Percentiles rank a stretch among this genome's conserved stretches.
Evolutionary conservation across 1,140 invertebrate genomes (phyloP).

Genomic region (Pseudomyrmex sp.): DNA sequence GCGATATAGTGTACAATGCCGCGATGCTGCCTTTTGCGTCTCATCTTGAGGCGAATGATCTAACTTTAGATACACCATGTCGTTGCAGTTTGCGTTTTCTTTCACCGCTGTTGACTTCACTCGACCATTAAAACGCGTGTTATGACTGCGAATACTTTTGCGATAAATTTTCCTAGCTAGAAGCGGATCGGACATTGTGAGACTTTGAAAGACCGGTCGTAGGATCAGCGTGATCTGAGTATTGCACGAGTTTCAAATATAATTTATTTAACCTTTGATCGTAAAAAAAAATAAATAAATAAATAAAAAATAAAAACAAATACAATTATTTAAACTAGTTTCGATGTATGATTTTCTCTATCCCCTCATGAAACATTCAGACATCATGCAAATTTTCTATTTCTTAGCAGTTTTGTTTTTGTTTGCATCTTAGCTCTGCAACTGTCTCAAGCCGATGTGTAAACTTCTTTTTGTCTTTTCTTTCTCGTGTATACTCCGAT

Average conservation of each 20-base stretch:
- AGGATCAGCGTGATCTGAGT: constrained; percentile 44
- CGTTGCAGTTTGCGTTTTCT: constrained; percentile 30
- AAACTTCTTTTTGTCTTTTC: neutral
- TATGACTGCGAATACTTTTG: constrained; percentile 71
- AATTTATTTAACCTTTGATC: neutral
- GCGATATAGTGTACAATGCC: neutral
- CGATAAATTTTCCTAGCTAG: constrained; percentile 63
- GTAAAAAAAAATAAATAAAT: too few relatives aligned
- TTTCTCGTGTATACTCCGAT: neutral
- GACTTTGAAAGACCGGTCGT: neutral
- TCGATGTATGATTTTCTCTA: neutral
- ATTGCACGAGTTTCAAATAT: constrained; percentile 11
- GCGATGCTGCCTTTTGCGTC: constrained; percentile 20
- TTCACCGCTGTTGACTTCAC: neutral
- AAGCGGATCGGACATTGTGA: constrained; percentile 1
- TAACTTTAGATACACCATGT: constrained; percentile 70
- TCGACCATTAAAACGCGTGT: constrained; percentile 59
- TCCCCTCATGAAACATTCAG: neutral
- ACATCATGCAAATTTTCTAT: constrained; percentile 2
- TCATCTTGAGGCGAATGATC: constrained; percentile 52
- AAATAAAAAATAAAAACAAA: neutral
- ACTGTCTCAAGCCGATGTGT: neutral
- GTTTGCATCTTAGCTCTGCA: neutral
- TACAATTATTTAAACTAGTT: constrained; percentile 35
- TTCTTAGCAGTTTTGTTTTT: neutral